Base-by-base conservation (phyloP, 2,113 vertebrate species). In the Apus apus region DNA sequence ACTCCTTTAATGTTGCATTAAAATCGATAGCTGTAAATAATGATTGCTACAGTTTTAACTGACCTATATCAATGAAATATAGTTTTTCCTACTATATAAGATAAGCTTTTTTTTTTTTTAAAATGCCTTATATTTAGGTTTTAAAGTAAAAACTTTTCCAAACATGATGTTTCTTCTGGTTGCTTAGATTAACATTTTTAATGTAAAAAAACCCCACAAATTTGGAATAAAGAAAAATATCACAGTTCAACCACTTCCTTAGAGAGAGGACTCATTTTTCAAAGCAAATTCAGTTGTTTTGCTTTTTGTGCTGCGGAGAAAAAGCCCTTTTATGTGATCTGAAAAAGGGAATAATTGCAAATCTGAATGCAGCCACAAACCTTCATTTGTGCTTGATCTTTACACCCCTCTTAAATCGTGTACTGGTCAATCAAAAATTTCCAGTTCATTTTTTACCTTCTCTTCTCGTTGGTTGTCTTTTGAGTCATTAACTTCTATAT, bases 11-110 rank as follows among this genome's bases (percentile, higher is more conserved):
- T 91, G 87, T 90, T 93, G 68, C 93, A 72, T 95, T 95, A 91
- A 98, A 97, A 97, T 97, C 95, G 96, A 96, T 96, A 97, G 53
- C 85, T 95, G 61, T 97, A 96, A 96, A 96, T 96, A 89, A 87
- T 77, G 70, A 93, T 96, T 96, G 83, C 62, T 94, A 64, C 56
- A 89, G 34, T 97, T 97, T 95, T 95, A 94, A 96, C 76, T 91
- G 90, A 95, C 83, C 64, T 96, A 71, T 94, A 86, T 94, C 85
- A 57, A 75, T 87, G 82, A 94, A 97, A 96, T 66, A 79, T 85
- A 96, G 48, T 29, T 95, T 96, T 96, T 88, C 79, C 64, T 91
- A 19, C 90, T 53, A 50, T 80, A 11, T 76, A 86, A 78, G 68
- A 48, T 72, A 93, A 40, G n/a, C n/a, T n/a, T n/a, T 38, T 38